Evolutionary conservation across 2,888 invertebrate species (phyloP), one percentile per base, ranked within the genome.

Genomic region (Cheilosia vulpina): DNA sequence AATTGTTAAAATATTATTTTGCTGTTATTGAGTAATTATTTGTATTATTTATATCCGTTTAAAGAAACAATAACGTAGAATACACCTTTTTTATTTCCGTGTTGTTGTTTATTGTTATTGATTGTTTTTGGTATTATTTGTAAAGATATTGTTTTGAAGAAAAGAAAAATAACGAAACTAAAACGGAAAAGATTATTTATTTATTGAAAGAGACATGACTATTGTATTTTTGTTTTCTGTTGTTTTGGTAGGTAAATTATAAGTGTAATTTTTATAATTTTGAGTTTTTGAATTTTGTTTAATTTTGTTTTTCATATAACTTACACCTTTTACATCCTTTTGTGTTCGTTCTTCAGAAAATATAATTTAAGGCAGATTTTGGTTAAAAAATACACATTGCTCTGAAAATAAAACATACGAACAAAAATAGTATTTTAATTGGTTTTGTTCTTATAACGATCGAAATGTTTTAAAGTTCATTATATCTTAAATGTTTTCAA

Each of bases 311-410:
- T 71, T 77, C 31, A 50, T 83, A 66, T 80, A 47, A 53, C 71
- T 71, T 69, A 78, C 72, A 66, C 76, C 53, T 71, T 60, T 71
- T 68, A 81, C 72, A 68, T 81, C 55, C 77, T 65, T 87, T 66
- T 75, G 57, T 87, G 69, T 85, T 87, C 87, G 66, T 93, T 93
- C 90, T 90, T 89, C 93, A 93, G 93, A 93, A 94, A 94, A 94
- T 94, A 94, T 94, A 94, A 94, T 93, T 92, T 94, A 94, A 94
- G 94, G 94, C 94, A 94, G 94, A 94, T 94, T 94, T 94, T 94
- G 94, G 94, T 92, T 85, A 90, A 92, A 91, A 92, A 91, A 94
- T 93, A 93, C 93, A 94, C 94, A 93, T 76, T 77, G 73, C 69
- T 82, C 71, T 79, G 78, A 71, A 82, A 76, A 75, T 45, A 69